Evolutionary conservation across 1,140 invertebrate genomes (phyloP).

Genomic region (Archivesica marissinica): DNA sequence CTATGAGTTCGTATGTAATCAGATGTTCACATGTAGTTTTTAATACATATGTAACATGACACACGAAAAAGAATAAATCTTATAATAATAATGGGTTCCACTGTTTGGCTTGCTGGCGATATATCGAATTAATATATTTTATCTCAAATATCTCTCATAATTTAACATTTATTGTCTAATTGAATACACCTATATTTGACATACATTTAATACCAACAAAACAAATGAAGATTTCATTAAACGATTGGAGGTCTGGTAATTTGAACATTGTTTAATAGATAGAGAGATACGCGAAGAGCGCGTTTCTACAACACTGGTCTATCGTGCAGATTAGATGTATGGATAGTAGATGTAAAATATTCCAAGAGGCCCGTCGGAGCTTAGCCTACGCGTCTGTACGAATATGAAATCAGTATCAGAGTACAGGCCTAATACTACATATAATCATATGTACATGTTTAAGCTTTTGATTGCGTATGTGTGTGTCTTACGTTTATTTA

Average conservation of each 20-base stretch:
- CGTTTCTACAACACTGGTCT: background rate
- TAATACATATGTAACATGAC: background rate
- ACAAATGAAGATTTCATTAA: background rate
- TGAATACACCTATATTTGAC: constrained; percentile 5
- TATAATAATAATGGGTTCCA: background rate
- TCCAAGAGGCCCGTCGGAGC: background rate
- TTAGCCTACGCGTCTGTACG: too few species aligned
- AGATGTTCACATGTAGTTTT: background rate
- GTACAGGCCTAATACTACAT: background rate
- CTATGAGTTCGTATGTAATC: background rate
- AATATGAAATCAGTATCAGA: too few species aligned
- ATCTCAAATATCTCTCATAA: background rate
- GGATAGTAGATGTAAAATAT: background rate
- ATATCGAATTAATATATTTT: background rate
- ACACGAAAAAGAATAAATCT: background rate
- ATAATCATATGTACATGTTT: background rate
- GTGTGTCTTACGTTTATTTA: background rate
- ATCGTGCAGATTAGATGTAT: background rate
- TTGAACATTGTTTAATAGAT: constrained; percentile 17
- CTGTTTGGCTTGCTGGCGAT: background rate
- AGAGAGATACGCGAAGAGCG: background rate
- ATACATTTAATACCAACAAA: background rate
- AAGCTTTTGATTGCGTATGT: background rate
- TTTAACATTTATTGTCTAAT: background rate
- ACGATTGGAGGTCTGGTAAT: background rate